These are phyloP conservation scores for Drosophila trichaetosa DNA, from an alignment of 2,888 invertebrate genomes.

Conservation along the genomic window DNA sequence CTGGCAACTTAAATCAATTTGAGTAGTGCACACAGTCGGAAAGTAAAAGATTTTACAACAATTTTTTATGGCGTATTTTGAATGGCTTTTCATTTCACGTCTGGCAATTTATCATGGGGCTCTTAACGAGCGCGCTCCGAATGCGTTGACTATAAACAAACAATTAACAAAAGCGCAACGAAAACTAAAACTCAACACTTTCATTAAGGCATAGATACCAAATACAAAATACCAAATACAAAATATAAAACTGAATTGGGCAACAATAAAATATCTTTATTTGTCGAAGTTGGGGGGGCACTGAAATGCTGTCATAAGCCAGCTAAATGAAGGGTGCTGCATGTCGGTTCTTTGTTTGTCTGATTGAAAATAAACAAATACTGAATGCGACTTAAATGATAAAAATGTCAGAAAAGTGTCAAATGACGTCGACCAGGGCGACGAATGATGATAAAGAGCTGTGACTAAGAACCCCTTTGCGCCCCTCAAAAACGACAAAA, in stretches of 20 bases:
- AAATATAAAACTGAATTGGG: constrained; percentile 60
- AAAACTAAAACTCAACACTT: constrained; percentile 79
- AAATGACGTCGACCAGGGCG: constrained; percentile 74
- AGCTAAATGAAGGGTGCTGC: constrained; percentile 15
- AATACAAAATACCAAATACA: constrained; percentile 33
- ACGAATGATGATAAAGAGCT: constrained; percentile 79
- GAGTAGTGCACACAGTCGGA: constrained; percentile 38
- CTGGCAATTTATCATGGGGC: constrained; percentile 69
- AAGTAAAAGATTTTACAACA: constrained; percentile 42
- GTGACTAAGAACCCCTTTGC: constrained; percentile 57
- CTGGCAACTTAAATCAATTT: constrained; percentile 73
- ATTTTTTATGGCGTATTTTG: constrained; percentile 70
- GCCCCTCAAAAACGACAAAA: constrained; percentile 3
- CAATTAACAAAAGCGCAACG: constrained; percentile 74
- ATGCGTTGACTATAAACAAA: constrained; percentile 76
- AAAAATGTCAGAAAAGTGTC: constrained; percentile 75
- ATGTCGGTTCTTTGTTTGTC: constrained; percentile 45
- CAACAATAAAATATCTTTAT: constrained; percentile 74
- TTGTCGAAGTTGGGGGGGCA: constrained; percentile 16
- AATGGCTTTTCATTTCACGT: constrained; percentile 67
- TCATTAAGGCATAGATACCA: constrained; percentile 61
- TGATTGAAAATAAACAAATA: constrained; percentile 57
- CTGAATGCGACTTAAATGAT: constrained; percentile 76
- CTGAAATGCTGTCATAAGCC: constrained; percentile 63
- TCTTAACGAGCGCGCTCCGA: constrained; percentile 62